Evolutionary conservation across 1,140 invertebrate genomes (phyloP).

Genomic region (Druon quercuslanigerum): DNA sequence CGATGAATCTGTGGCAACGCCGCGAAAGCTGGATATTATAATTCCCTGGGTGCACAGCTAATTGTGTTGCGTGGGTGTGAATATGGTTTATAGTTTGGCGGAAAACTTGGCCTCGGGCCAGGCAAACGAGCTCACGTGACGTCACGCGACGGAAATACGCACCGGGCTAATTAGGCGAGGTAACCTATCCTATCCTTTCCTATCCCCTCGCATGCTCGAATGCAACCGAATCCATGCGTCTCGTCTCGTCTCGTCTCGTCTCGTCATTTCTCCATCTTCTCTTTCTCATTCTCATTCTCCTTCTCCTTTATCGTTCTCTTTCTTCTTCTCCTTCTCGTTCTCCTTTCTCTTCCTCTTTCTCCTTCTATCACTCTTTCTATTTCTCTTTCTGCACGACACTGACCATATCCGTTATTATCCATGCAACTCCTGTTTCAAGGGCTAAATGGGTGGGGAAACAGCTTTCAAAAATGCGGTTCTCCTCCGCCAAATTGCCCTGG

Average conservation of each 20-base stretch:
- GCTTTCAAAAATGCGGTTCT: too few species aligned
- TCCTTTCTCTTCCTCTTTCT: too few species aligned
- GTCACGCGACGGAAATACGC: constrained; percentile 74
- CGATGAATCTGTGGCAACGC: constrained; percentile 55
- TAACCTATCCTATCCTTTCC: constrained; percentile 59
- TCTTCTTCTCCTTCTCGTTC: too few species aligned
- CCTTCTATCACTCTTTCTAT: too few species aligned
- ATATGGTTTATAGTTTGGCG: constrained; percentile 74
- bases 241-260: constrained; percentile 36
- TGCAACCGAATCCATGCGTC: constrained; percentile 69
- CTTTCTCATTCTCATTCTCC: too few species aligned
- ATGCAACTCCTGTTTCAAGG: too few species aligned
- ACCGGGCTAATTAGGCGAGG: constrained; percentile 73
- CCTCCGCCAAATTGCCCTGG: too few species aligned
- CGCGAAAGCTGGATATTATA: constrained; percentile 64
- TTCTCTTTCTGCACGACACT: too few species aligned
- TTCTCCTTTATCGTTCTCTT: too few species aligned
- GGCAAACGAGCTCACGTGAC: constrained; percentile 73
- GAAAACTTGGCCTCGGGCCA: constrained; percentile 72
- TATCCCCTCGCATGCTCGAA: constrained; percentile 69
- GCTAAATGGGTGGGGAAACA: too few species aligned
- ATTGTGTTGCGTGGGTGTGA: constrained; percentile 75
- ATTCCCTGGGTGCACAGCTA: constrained; percentile 67
- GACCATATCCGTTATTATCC: too few species aligned
- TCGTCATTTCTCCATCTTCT: too few species aligned